These are phyloP conservation scores for Pangasius larnaudii DNA, from an alignment of 2,797 vertebrate genomes.

Conservation along the genomic window DNA sequence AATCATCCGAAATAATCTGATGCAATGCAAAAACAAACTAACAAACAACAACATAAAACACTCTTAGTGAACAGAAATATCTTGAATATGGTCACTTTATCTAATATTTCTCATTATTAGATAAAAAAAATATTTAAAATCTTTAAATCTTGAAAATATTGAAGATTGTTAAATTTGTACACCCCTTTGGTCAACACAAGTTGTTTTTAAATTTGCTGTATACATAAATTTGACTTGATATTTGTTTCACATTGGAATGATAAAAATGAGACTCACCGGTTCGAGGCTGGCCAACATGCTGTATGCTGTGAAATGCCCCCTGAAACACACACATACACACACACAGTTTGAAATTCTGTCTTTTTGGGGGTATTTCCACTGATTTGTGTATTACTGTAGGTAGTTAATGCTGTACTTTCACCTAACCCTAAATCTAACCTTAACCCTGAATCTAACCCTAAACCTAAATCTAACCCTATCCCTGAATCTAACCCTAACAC, in stretches of 20 bases:
- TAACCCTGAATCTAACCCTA: not conserved
- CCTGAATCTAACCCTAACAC: not conserved
- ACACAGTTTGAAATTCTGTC: not conserved
- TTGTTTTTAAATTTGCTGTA: not conserved
- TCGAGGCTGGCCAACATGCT: slow-evolving; percentile 71
- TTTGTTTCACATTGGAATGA: not conserved
- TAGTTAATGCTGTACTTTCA: not conserved
- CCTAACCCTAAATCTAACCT: not conserved
- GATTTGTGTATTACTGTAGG: not conserved
- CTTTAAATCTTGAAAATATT: not conserved
- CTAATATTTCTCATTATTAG: no score
- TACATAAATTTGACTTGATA: not conserved
- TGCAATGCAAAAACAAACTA: not conserved
- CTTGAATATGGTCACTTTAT: not conserved
- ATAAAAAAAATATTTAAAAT: not conserved
- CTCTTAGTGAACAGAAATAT: not conserved
- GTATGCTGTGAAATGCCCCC: not conserved
- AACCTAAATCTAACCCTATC: not conserved
- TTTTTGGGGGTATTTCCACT: not conserved
- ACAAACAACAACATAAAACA: not conserved
- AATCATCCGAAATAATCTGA: not conserved
- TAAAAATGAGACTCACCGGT: slow-evolving; percentile 66
- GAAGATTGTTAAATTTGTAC: not conserved
- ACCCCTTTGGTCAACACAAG: not conserved
- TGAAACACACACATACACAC: slow-evolving; percentile 14